These are phyloP conservation scores for Labeo rohita DNA, from an alignment of 2,113 vertebrate genomes.

Conservation along the genomic window DNA sequence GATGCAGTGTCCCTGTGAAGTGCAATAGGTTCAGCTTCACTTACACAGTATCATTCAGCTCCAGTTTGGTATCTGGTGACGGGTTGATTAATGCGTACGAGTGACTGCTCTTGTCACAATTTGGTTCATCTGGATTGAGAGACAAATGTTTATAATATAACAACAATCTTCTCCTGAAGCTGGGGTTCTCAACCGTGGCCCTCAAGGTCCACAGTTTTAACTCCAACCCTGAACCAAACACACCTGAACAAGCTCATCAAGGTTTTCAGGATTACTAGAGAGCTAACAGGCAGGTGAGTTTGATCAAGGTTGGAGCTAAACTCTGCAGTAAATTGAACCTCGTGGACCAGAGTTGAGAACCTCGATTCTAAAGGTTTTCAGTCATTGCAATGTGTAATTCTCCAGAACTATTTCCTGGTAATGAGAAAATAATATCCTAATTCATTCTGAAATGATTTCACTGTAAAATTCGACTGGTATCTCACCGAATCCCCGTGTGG, in stretches of 20 bases:
- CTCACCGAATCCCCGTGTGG: conserved; percentile 77
- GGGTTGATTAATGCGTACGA: conserved; percentile 85
- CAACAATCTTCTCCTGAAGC: neutral
- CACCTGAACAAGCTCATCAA: no score
- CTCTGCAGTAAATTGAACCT: no score
- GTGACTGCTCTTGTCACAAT: conserved; percentile 76
- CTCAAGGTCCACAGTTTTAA: neutral
- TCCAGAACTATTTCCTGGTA: neutral
- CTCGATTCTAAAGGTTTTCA: neutral
- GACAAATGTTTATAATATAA: neutral
- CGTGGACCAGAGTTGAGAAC: no score
- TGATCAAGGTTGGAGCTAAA: no score
- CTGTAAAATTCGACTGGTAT: neutral
- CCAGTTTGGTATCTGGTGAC: conserved; percentile 78
- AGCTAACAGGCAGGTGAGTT: no score
- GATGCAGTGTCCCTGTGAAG: neutral
- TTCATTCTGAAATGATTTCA: neutral
- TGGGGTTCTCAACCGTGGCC: neutral
- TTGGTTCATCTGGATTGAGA: conserved; percentile 75
- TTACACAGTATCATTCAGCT: conserved; percentile 82
- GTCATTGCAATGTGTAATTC: neutral
- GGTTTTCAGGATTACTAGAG: no score
- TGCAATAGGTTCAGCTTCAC: conserved; percentile 52
- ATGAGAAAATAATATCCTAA: neutral
- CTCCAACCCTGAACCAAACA: neutral